Base-by-base conservation (phyloP, 2,888 invertebrate genomes). In the Psylliodes chrysocephalus region DNA sequence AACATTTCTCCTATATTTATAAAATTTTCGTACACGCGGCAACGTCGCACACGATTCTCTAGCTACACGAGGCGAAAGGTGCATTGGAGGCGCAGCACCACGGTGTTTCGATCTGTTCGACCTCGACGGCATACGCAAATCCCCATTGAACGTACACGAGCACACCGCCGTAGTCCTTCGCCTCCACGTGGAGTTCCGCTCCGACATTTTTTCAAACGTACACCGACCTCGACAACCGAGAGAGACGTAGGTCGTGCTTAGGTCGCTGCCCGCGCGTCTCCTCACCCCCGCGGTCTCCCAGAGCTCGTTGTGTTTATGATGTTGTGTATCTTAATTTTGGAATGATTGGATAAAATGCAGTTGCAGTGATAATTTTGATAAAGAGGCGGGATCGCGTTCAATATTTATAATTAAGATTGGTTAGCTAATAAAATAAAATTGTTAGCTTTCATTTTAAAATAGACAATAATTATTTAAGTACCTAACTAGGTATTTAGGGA, bases 181-280 rank as follows among this genome's bases (percentile, higher is more conserved):
- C 85, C 85, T 83, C 84, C 85, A 85, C 85, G 85, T 83, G 84
- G 80, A 76, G 74, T 71, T 75, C 73, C 77, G 75, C 71, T 71
- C 72, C 14, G 73, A 77, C 75, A 79, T 81, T 81, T 81, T 84
- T 83, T 82, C 82, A 8, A 83, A 83, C 84, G 86, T 86, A 84
- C 86, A 84, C 85, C 86, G 87, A 87, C 87, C 87, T 87, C 86
- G 85, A 82, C 86, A 87, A 87, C 85, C 82, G 83, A 69, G 77
- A 84, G 82, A 84, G 84, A 83, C 85, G 86, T 86, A 86, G 85
- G 86, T 81, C 82, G 79, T 74, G 77, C 78, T 84, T 83, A 83
- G 83, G 71, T 83, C 82, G 81, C 77, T 80, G 70, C 76, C 71
- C 73, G 56, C 73, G 64, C 70, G 57, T 42, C 63, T 19, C 72